phyloP scores from a whole-genome alignment of 2,113 vertebrate genomes.

The Malurus elegans region DNA sequence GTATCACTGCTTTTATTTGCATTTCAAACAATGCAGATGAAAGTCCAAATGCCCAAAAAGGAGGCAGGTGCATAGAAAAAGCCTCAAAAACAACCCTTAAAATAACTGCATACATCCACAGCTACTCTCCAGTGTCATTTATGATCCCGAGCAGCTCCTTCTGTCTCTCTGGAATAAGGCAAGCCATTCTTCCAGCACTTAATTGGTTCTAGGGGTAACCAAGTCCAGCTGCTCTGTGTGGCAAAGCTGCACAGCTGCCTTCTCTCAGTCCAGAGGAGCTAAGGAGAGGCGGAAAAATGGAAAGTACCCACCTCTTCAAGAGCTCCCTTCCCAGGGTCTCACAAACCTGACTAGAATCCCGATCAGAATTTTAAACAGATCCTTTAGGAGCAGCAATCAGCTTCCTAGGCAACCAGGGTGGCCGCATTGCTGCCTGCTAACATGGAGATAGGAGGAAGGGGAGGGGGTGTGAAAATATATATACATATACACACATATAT shows the following conservation, averaged over 20 bases:
- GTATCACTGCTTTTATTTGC: constrained; percentile 37
- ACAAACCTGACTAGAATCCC: constrained; percentile 41
- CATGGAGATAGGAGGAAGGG: not conserved
- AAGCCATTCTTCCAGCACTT: constrained; percentile 22
- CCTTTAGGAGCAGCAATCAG: constrained; percentile 42
- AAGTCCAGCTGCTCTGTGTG: constrained; percentile 50
- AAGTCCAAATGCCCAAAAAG: constrained; percentile 23
- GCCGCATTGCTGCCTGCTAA: not conserved
- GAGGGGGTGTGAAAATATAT: not conserved
- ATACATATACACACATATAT: no score
- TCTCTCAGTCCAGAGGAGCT: not conserved
- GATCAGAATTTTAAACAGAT: constrained; percentile 51
- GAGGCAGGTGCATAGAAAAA: constrained; percentile 19
- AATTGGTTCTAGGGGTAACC: constrained; percentile 38
- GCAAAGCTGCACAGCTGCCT: constrained; percentile 45
- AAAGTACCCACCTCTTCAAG: not conserved
- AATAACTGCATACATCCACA: not conserved
- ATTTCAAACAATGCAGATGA: constrained; percentile 38
- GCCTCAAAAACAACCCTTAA: not conserved
- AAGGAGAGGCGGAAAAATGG: not conserved
- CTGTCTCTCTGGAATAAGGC: not conserved
- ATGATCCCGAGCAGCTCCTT: not conserved
- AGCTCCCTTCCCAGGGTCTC: constrained; percentile 39
- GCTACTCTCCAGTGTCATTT: not conserved
- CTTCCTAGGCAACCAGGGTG: constrained; percentile 64